Conservation (phyloP, 2,113 vertebrate species). For the Isurus oxyrinchus region DNA sequence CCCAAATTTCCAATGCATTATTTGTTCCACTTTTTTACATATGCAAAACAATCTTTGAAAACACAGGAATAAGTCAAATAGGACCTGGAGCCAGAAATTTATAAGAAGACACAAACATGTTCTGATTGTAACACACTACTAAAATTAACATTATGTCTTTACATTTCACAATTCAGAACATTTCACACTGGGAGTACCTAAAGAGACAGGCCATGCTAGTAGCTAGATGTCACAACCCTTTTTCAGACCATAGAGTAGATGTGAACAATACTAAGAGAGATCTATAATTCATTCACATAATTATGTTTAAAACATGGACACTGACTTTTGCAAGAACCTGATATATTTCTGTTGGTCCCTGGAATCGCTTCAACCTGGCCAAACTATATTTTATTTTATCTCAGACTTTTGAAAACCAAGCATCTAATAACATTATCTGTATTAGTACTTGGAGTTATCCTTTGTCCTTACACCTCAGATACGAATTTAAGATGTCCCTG, state of each 20-base stretch:
- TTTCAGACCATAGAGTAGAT: neutral
- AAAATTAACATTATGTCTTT: neutral
- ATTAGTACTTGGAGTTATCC: too few species aligned
- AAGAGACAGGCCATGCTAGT: neutral
- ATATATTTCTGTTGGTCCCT: too few species aligned
- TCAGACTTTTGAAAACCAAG: too few species aligned
- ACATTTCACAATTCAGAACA: neutral
- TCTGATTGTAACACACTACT: neutral
- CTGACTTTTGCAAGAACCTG: too few species aligned
- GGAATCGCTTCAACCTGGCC: too few species aligned
- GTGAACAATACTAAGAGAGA: neutral
- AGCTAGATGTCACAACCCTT: neutral
- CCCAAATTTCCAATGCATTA: neutral
- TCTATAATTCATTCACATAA: neutral
- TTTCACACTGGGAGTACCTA: neutral
- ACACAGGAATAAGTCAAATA: neutral
- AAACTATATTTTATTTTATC: too few species aligned
- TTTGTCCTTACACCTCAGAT: too few species aligned
- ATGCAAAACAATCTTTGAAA: neutral
- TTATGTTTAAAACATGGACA: neutral
- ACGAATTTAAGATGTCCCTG: too few species aligned
- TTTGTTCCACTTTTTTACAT: neutral
- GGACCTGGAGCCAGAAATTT: neutral
- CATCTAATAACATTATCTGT: too few species aligned
- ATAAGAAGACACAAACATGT: neutral